A percentile compares a stretch with the other conserved stretches of the same genome.
Conservation (phyloP, 1,140 invertebrate genomes). For the Caerostris extrusa region DNA sequence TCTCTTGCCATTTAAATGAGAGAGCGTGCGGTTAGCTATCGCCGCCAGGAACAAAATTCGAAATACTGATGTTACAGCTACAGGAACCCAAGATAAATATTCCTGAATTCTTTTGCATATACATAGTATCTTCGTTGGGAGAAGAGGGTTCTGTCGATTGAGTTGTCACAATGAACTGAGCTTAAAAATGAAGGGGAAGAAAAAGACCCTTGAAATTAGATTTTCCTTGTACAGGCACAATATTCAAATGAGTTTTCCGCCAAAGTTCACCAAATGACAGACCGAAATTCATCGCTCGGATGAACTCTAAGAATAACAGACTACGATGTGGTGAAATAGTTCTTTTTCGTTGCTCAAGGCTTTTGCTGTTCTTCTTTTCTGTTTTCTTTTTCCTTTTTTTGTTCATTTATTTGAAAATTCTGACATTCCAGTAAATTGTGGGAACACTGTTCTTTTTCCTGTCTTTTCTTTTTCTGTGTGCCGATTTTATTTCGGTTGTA, state of each 20-base stretch:
- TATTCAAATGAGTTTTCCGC: slow-evolving; percentile 56
- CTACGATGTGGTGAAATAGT: slow-evolving; percentile 31
- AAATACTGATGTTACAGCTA: background rate
- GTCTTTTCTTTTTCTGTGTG: background rate
- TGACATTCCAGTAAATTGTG: slow-evolving; percentile 50
- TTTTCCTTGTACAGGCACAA: slow-evolving; percentile 47
- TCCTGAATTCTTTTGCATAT: slow-evolving; percentile 34
- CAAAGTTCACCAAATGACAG: slow-evolving; percentile 7
- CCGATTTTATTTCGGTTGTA: slow-evolving; percentile 19
- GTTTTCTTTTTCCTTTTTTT: background rate
- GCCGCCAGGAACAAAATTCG: background rate
- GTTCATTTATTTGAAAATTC: slow-evolving; percentile 34
- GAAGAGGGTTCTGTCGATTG: background rate
- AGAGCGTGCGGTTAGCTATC: background rate
- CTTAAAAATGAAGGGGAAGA: no score
- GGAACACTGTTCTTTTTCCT: slow-evolving; percentile 1
- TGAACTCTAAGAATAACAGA: slow-evolving; percentile 56
- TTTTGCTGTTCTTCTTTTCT: background rate
- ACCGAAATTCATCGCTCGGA: slow-evolving; percentile 37
- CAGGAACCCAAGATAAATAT: background rate
- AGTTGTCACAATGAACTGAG: slow-evolving; percentile 38
- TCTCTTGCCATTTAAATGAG: slow-evolving; percentile 8
- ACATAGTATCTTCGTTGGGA: background rate
- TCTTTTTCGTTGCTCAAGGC: background rate
- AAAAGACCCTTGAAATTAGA: slow-evolving; percentile 45